phyloP scores from a whole-genome alignment of 2,797 vertebrate genomes.

The Gymnothorax reevesii region DNA sequence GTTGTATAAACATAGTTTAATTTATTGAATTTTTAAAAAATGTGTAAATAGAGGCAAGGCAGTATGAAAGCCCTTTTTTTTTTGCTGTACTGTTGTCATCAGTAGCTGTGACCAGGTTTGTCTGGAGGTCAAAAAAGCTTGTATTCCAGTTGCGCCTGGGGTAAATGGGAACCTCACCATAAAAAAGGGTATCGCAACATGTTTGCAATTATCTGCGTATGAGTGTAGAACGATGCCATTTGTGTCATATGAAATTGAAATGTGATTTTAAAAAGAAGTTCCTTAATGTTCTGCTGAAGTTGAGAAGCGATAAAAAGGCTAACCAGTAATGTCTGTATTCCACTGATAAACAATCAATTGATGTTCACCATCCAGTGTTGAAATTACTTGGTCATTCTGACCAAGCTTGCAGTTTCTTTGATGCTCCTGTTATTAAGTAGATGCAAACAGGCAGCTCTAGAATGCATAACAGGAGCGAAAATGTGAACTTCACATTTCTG shows the following conservation, averaged over 20 bases:
- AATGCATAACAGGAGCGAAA: background rate
- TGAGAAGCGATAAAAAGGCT: background rate
- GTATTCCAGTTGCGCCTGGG: background rate
- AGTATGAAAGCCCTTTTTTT: background rate
- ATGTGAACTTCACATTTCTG: background rate
- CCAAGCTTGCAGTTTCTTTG: background rate
- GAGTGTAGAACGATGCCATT: background rate
- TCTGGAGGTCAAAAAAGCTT: background rate
- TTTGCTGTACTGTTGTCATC: background rate
- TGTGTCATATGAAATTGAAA: background rate
- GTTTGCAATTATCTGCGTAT: background rate
- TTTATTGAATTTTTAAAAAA: background rate
- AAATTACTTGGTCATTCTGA: background rate
- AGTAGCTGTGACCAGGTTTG: background rate
- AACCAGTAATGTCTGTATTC: no score
- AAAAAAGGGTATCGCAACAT: background rate
- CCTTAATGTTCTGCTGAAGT: background rate
- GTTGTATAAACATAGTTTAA: background rate
- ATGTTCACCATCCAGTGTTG: background rate
- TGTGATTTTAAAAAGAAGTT: background rate
- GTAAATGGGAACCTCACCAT: background rate
- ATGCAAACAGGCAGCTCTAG: background rate
- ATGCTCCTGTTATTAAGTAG: background rate
- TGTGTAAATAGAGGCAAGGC: background rate
- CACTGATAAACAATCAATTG: no score